Conservation (phyloP, 2,113 vertebrate species). For the Eleginops maclovinus region DNA sequence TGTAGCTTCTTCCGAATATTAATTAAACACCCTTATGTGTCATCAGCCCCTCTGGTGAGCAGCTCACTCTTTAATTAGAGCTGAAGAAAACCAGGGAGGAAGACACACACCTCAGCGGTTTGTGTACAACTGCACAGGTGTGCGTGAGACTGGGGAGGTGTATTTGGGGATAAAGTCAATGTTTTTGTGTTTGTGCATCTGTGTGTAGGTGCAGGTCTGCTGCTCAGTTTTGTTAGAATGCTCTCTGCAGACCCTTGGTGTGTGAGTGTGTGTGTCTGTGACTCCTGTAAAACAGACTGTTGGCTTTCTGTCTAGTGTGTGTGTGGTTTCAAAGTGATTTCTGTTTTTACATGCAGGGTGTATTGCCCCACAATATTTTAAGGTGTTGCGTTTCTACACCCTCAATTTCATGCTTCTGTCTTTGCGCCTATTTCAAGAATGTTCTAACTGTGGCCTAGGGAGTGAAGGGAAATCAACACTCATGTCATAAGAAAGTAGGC, state of each 20-base stretch:
- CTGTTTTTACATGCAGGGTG: not conserved
- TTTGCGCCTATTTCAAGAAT: not conserved
- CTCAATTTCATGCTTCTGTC: not conserved
- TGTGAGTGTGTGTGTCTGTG: not conserved
- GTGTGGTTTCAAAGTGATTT: not conserved
- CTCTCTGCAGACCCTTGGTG: slow-evolving; percentile 16
- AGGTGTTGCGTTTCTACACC: slow-evolving; percentile 49
- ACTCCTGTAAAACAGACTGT: not conserved
- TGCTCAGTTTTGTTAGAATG: not conserved
- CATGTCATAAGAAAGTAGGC: slow-evolving; percentile 4
- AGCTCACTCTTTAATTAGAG: slow-evolving; percentile 71
- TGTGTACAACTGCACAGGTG: slow-evolving; percentile 49
- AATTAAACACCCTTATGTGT: slow-evolving; percentile 70
- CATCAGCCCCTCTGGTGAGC: slow-evolving; percentile 65
- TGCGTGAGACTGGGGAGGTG: slow-evolving; percentile 34
- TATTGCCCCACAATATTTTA: not conserved
- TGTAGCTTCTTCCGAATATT: slow-evolving; percentile 57
- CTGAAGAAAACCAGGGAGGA: slow-evolving; percentile 48
- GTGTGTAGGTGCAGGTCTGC: not conserved
- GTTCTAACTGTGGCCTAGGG: slow-evolving; percentile 34
- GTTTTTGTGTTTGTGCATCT: slow-evolving; percentile 6
- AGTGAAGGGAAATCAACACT: slow-evolving; percentile 18
- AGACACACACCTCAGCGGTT: slow-evolving; percentile 38
- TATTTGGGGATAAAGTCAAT: slow-evolving; percentile 19
- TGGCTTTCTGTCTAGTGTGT: not conserved